Percentiles rank a stretch among this genome's conserved stretches.
These are phyloP conservation scores for Psilanteris sp. DNA, from an alignment of 1,140 invertebrate genomes.

Conservation along the genomic window DNA sequence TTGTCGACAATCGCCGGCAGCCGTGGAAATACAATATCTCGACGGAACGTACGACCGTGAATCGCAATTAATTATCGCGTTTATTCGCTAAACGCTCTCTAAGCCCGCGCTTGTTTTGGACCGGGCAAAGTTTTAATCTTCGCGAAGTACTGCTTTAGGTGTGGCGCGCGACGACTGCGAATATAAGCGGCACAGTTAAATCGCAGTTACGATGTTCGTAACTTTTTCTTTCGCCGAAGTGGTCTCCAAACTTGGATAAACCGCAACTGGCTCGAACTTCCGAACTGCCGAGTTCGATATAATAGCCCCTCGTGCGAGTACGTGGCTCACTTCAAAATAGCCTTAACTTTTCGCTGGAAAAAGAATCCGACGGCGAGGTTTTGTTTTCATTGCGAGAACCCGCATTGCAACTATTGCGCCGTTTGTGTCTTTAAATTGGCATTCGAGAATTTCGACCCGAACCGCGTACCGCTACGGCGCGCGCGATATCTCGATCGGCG, in stretches of 20 bases:
- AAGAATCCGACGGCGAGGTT: slow-evolving; percentile 5
- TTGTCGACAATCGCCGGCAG: too few relatives aligned
- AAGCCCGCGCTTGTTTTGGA: slow-evolving; percentile 23
- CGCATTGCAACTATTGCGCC: slow-evolving; percentile 18
- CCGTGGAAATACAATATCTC: slow-evolving; percentile 3
- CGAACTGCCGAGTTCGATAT: slow-evolving; percentile 43
- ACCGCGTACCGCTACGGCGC: not conserved
- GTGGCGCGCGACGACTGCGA: slow-evolving; percentile 28
- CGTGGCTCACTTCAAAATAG: slow-evolving; percentile 50
- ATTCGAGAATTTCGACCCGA: not conserved
- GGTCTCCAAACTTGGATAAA: slow-evolving; percentile 67
- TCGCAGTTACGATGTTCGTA: slow-evolving; percentile 64
- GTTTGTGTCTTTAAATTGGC: slow-evolving; percentile 6
- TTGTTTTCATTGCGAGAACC: slow-evolving; percentile 15
- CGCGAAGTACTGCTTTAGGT: slow-evolving; percentile 16
- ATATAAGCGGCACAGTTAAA: slow-evolving; percentile 64
- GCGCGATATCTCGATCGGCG: too few relatives aligned
- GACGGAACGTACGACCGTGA: slow-evolving; percentile 8
- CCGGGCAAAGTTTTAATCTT: slow-evolving; percentile 45
- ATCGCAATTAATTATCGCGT: slow-evolving; percentile 37
- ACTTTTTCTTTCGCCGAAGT: slow-evolving; percentile 67
- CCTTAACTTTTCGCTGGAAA: slow-evolving; percentile 47
- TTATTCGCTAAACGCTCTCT: slow-evolving; percentile 13
- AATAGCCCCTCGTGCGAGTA: slow-evolving; percentile 56
- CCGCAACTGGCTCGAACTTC: slow-evolving; percentile 56